Conservation (phyloP, 2,888 invertebrate species). For the Petrolisthes manimaculis region DNA sequence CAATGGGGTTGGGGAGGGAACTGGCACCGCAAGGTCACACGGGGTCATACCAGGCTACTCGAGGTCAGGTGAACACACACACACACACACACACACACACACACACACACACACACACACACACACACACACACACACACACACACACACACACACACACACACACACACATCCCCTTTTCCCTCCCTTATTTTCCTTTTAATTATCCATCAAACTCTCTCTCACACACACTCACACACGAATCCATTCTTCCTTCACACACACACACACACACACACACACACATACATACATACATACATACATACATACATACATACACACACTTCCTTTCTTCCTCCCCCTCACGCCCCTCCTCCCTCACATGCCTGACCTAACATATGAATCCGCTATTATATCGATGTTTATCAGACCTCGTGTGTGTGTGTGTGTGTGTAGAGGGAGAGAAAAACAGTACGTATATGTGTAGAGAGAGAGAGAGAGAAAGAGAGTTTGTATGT, state of each 20-base stretch:
- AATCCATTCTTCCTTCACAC: too few relatives aligned
- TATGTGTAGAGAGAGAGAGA: too few relatives aligned
- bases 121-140: not conserved
- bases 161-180: not conserved
- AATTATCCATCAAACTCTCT: not conserved
- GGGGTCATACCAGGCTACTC: too few relatives aligned
- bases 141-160: constrained; percentile 8
- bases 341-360: not conserved
- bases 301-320: not conserved
- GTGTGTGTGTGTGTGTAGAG: too few relatives aligned
- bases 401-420: constrained; percentile 25
- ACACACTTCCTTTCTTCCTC: not conserved
- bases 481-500: too few relatives aligned
- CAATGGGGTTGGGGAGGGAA: too few relatives aligned
- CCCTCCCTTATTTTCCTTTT: not conserved
- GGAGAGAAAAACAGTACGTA: too few relatives aligned
- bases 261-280: not conserved
- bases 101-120: constrained; percentile 25
- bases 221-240: not conserved
- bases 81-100: constrained; percentile 2
- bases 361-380: constrained; percentile 36
- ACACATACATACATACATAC: not conserved
- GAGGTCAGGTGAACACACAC: not conserved
- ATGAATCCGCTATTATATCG: constrained; percentile 23
- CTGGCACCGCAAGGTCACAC: too few relatives aligned